Percentiles rank a stretch among this genome's conserved stretches.
phyloP scores from a whole-genome alignment of 1,140 invertebrate species.

The Sitodiplosis mosellana region DNA sequence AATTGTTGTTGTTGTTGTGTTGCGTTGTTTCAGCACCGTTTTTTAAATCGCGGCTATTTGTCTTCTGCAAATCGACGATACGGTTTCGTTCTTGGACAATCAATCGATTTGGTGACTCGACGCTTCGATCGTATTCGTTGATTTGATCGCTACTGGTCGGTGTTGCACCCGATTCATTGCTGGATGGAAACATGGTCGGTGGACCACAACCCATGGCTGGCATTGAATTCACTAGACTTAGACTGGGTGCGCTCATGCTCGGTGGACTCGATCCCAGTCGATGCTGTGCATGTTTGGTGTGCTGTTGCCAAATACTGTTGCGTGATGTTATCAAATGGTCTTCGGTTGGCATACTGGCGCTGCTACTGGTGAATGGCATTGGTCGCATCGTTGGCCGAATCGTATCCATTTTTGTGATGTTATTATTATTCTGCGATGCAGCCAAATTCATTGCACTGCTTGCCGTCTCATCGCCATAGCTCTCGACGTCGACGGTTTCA shows the following conservation, averaged over 20 bases:
- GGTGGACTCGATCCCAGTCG: constrained; percentile 1
- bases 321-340: constrained; percentile 1
- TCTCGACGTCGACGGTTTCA: constrained; percentile 33
- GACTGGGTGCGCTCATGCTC: not conserved
- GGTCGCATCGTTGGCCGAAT: constrained; percentile 8
- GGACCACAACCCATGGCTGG: no score
- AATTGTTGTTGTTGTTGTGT: no score
- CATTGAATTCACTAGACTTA: no score
- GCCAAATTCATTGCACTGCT: constrained; percentile 3
- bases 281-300: not conserved
- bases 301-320: not conserved
- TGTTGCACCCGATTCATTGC: constrained; percentile 1
- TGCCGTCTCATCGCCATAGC: constrained; percentile 19
- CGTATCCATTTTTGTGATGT: constrained; percentile 12
- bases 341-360: not conserved
- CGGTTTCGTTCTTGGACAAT: not conserved
- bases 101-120: not conserved
- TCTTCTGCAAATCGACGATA: no score
- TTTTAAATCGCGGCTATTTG: no score
- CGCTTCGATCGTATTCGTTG: not conserved
- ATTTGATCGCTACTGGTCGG: constrained; percentile 4
- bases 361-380: not conserved
- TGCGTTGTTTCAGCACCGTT: not conserved
- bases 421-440: constrained; percentile 6
- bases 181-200: not conserved